Base-by-base conservation (phyloP, 1,140 invertebrate species). In the Battus philenor region DNA sequence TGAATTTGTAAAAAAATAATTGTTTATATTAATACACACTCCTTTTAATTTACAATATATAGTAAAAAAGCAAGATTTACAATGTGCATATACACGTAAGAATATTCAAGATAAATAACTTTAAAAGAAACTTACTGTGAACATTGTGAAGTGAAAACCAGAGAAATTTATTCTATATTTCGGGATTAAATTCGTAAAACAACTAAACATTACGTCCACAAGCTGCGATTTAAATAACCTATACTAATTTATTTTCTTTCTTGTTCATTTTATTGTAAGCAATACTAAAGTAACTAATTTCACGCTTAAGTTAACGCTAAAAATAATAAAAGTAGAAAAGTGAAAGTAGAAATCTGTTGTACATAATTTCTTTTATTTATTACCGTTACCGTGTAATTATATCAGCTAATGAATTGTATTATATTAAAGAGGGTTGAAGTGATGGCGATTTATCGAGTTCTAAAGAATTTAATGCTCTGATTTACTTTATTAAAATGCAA, bases 301-400 rank as follows among this genome's bases (percentile, higher is more conserved):
- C 65, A 78, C 47, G 68, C 60, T 59, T 56, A 44, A 68, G 44
- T 74, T 59, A 64, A 44, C 49, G 48, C 50, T 32, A 63, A 68
- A 54, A 38, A 6, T 12, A 8, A 22, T 11, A 26, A 47, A 54
- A 22, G 48, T 44, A 33, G 52, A 63, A 79, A 79, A 82, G 75
- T 78, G 78, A 79, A 80, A 80, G 78, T 74, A 32, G 12, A 27
- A 20, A 30, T 49, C 32, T 49, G 41, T 44, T 44, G 18, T 30
- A n/a, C n/a, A n/a, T n/a, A 30, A 48, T 45, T 49, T 51, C 16
- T 38, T 31, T 36, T 6, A 39, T 45, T 39, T 36, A 31, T 30
- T 18, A 34, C 17, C 11, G 15, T 20, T 36, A 6, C 9, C 20
- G 9, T 36, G n/a, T n/a, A n/a, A n/a, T n/a, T n/a, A n/a, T n/a